Percentiles rank a stretch among this genome's conserved stretches.
These are phyloP conservation scores for Aporrectodea caliginosa DNA, from an alignment of 1,140 invertebrate species.

Conservation along the genomic window DNA sequence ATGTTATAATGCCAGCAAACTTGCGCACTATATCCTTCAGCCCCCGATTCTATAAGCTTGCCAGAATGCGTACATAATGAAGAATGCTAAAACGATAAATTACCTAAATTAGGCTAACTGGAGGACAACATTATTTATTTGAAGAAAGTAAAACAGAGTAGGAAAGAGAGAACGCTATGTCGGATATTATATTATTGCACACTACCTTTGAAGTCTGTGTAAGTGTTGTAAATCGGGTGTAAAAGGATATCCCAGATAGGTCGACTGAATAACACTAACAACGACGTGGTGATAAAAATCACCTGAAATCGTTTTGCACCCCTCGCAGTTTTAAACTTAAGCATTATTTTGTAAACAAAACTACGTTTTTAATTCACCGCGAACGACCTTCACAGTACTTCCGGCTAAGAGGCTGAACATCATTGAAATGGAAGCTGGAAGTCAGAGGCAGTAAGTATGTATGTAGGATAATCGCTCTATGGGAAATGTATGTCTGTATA, in stretches of 20 bases:
- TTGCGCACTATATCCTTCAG: too few relatives aligned
- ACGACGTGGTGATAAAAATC: background rate
- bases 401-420: too few relatives aligned
- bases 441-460: too few relatives aligned
- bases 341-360: too few relatives aligned
- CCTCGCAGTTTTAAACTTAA: background rate
- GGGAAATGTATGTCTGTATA: too few relatives aligned
- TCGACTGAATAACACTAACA: background rate
- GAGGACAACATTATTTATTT: background rate
- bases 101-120: background rate
- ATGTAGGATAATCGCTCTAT: too few relatives aligned
- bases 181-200: background rate
- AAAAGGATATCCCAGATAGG: background rate
- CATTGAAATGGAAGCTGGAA: too few relatives aligned
- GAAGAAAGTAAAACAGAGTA: background rate
- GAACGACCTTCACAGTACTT: too few relatives aligned
- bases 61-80: too few relatives aligned
- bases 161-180: background rate
- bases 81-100: background rate
- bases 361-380: too few relatives aligned
- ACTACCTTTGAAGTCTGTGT: background rate
- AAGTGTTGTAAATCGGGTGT: background rate
- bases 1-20: too few relatives aligned
- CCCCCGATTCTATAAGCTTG: too few relatives aligned
- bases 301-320: background rate